phyloP scores from a whole-genome alignment of 2,888 invertebrate species.

The Drosophila tripunctata region DNA sequence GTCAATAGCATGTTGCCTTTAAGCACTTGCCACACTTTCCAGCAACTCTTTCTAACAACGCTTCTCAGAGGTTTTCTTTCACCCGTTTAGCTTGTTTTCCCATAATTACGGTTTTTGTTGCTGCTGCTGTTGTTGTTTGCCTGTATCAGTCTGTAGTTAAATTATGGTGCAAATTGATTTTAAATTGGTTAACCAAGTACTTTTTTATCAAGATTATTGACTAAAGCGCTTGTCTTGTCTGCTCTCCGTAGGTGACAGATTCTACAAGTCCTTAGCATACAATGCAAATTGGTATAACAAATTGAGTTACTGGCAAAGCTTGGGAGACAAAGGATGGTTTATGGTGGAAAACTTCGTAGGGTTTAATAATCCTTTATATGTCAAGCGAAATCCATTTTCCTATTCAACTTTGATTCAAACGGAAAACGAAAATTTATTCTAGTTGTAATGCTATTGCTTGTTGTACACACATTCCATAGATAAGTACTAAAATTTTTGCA shows the following conservation, averaged over 20 bases:
- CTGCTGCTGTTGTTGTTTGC: slow-evolving; percentile 8
- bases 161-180: slow-evolving; percentile 75
- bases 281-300: background rate
- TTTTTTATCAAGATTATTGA: slow-evolving; percentile 33
- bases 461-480: background rate
- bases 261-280: background rate
- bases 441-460: background rate
- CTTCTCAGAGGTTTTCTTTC: background rate
- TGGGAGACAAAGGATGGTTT: no score
- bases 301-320: background rate
- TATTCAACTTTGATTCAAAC: no score
- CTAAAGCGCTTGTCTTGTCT: slow-evolving; percentile 5
- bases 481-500: background rate
- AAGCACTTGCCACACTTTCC: slow-evolving; percentile 64
- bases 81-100: slow-evolving; percentile 38
- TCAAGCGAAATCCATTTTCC: no score
- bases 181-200: slow-evolving; percentile 61
- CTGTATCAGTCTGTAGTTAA: slow-evolving; percentile 31
- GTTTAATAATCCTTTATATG: no score
- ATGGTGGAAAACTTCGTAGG: no score
- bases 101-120: slow-evolving; percentile 46
- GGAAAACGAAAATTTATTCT: background rate
- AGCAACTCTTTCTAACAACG: background rate
- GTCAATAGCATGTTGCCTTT: slow-evolving; percentile 56
- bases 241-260: background rate